Evolutionary conservation across 2,888 invertebrate species (phyloP), one percentile per base, ranked within the genome.

Genomic region (Elgonia sp.): DNA sequence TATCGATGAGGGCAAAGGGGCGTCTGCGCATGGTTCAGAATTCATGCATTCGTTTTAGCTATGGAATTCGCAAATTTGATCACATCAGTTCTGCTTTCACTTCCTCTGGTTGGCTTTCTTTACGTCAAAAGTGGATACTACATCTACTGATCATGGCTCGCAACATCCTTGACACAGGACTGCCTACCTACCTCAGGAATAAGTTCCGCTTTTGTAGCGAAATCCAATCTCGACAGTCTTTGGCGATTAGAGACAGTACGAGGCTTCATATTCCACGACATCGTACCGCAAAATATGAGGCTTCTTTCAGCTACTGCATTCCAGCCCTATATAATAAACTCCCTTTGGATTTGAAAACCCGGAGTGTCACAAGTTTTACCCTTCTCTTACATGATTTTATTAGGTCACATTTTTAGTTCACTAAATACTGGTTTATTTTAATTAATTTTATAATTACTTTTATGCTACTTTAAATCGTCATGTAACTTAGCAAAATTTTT

Each of bases 1-100:
- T 76, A 0, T 16, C 29, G 0, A n/a, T 9, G 12, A 16, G 12
- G 2, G 7, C 21, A 0, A 0, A 4, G 9, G 29, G 18, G 10
- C 16, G 63, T 0, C 3, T 76, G 0, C 76, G 63, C 18, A 16
- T 10, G 4, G 18, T 76, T 1, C 76, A 63, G 29, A 76, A 63
- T 10, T 16, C 29, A 3, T 76, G 62, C 18, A 21, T 63, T 20
- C 18, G 76, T 4, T 75, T 42, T 42, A 42, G 75, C 40, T 75
- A 60, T 62, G 42, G 42, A 7, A 40, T 75, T 7, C 18, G 75
- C 0, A 75, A 75, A 39, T 75, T 29, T 60, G 42, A 60, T 14
- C 75, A 75, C 14, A 69, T 69, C 7, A 29, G 29, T 29, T 29
- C 29, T 5, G 29, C 29, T 3, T 29, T 3, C 5, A 29, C 29